A percentile compares a stretch with the other conserved stretches of the same genome.
phyloP scores from a whole-genome alignment of 2,888 invertebrate species.

The Encarsia formosa region DNA sequence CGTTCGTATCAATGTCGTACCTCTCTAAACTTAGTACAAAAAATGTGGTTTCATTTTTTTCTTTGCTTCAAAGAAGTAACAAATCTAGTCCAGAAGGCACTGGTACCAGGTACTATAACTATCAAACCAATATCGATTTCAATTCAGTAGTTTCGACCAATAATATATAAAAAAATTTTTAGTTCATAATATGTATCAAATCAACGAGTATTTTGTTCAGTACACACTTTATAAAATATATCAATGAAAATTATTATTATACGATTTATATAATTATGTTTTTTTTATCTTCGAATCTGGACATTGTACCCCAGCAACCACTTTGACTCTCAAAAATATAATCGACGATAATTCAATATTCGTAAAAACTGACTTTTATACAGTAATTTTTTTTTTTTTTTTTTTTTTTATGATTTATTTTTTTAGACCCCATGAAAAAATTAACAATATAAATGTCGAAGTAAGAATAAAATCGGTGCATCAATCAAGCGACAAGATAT shows the following conservation, averaged over 20 bases:
- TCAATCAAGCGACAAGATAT: slow-evolving; percentile 10
- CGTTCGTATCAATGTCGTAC: slow-evolving; percentile 18
- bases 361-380: too few relatives aligned
- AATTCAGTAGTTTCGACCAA: slow-evolving; percentile 20
- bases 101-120: slow-evolving; percentile 13
- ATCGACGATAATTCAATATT: too few relatives aligned
- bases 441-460: not conserved
- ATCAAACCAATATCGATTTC: slow-evolving; percentile 17
- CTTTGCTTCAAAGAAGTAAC: slow-evolving; percentile 2
- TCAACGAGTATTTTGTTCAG: slow-evolving; percentile 24
- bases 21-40: slow-evolving; percentile 14
- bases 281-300: too few relatives aligned
- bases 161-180: slow-evolving; percentile 4
- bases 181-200: not conserved
- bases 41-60: slow-evolving; percentile 8
- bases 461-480: slow-evolving; percentile 5
- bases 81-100: slow-evolving; percentile 19
- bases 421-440: slow-evolving; percentile 9
- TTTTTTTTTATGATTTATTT: too few relatives aligned
- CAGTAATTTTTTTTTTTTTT: too few relatives aligned
- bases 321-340: too few relatives aligned
- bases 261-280: too few relatives aligned
- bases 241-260: too few relatives aligned
- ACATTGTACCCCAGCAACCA: too few relatives aligned
- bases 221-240: slow-evolving; percentile 1